Percentiles rank a stretch among this genome's conserved stretches.
Conservation (phyloP, 2,888 invertebrate genomes). For the Subacronicta megacephala region DNA sequence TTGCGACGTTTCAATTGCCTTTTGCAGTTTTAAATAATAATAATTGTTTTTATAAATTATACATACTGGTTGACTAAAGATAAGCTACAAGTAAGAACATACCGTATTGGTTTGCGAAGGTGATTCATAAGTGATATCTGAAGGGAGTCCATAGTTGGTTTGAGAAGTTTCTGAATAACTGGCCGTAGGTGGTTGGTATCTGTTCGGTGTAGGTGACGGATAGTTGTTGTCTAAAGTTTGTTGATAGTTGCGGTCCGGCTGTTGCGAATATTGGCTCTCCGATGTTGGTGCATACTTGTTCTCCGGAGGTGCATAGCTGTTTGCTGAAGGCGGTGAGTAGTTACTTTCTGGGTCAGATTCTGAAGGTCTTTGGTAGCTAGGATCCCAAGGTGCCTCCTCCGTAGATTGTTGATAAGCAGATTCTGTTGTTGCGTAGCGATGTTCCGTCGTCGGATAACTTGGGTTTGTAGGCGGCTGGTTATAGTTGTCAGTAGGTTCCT, state of each 20-base stretch:
- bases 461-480: constrained; percentile 34
- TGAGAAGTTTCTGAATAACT: constrained; percentile 20
- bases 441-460: constrained; percentile 34
- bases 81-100: too few species aligned
- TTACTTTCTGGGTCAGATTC: constrained; percentile 18
- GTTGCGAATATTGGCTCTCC: constrained; percentile 29
- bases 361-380: constrained; percentile 20
- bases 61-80: too few species aligned
- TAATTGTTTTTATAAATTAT: too few species aligned
- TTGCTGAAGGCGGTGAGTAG: constrained; percentile 20
- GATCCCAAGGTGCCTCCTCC: constrained; percentile 20
- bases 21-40: too few species aligned
- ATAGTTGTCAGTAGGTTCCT: constrained; percentile 25
- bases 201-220: constrained; percentile 39
- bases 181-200: constrained; percentile 36
- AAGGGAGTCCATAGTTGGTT: constrained; percentile 17
- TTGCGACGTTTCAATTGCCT: too few species aligned
- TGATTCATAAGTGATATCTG: constrained; percentile 17
- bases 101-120: constrained; percentile 10
- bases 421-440: constrained; percentile 25
- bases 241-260: constrained; percentile 39
- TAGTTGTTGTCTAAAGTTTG: constrained; percentile 22
- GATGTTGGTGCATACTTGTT: constrained; percentile 21
- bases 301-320: constrained; percentile 17
- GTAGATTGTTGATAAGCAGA: constrained; percentile 16